These are phyloP conservation scores for Melanaphis sacchari DNA, from an alignment of 1,140 invertebrate genomes.

Conservation along the genomic window DNA sequence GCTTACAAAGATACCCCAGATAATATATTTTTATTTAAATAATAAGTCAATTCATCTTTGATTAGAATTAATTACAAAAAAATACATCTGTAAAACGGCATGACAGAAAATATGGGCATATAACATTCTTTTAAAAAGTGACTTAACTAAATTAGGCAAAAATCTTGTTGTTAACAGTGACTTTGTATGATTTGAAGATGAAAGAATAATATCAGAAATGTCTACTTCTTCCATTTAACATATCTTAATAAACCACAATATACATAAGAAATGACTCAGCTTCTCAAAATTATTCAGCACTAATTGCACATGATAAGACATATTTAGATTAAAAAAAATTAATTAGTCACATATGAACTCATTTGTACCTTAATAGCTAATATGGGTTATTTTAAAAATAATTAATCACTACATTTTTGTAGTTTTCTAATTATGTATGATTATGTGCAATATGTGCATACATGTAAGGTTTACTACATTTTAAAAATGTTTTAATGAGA, in stretches of 20 bases:
- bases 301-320: not conserved
- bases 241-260: slow-evolving; percentile 35
- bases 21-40: not conserved
- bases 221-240: not conserved
- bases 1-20: too few species aligned
- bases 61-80: too few species aligned
- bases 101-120: not conserved
- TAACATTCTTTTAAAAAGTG: not conserved
- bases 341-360: not conserved
- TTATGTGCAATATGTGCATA: too few species aligned
- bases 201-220: not conserved
- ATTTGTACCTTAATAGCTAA: not conserved
- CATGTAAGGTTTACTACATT: too few species aligned
- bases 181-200: not conserved
- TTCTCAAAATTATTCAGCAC: not conserved
- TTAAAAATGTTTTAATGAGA: not conserved
- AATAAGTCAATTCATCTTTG: not conserved
- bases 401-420: not conserved
- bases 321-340: not conserved
- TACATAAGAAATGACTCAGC: not conserved
- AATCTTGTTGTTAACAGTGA: not conserved
- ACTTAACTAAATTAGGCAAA: not conserved
- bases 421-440: too few species aligned
- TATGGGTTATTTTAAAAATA: not conserved
- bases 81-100: too few species aligned